A percentile compares a stretch with the other conserved stretches of the same genome.
Conservation (phyloP, 2,113 vertebrate genomes). For the Sapajus apella region DNA sequence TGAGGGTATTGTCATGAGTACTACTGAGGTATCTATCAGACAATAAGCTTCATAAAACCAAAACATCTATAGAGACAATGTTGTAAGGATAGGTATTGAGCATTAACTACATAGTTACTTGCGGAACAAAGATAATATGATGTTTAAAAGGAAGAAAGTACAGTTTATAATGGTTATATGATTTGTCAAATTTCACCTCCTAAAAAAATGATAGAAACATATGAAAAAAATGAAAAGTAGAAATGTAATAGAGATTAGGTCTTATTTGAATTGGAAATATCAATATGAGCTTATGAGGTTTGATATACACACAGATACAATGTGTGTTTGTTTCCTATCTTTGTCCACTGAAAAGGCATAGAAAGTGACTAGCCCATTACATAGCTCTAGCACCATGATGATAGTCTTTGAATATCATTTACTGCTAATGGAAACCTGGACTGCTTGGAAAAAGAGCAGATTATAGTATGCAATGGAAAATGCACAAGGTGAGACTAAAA, state of each 20-base stretch:
- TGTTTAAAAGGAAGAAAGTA: neutral
- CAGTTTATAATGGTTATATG: neutral
- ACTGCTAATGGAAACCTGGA: neutral
- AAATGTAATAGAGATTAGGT: neutral
- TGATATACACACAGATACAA: neutral
- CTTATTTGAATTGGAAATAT: neutral
- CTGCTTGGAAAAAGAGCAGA: conserved; percentile 10
- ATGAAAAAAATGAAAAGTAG: neutral
- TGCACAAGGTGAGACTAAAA: neutral
- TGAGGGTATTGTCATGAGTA: neutral
- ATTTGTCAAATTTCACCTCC: neutral
- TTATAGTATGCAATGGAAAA: neutral
- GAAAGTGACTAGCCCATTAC: neutral
- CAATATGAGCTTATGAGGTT: neutral
- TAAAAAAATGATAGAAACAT: neutral
- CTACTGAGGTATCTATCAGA: neutral
- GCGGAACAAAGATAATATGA: neutral
- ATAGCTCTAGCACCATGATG: neutral
- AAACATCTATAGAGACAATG: neutral
- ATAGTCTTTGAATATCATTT: neutral
- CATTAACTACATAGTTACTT: neutral
- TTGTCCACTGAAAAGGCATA: neutral
- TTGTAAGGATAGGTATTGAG: neutral
- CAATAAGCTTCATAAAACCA: neutral
- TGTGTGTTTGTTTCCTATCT: neutral